Evolutionary conservation across 2,113 vertebrate species (phyloP).

Genomic region (Pampusana beccarii): DNA sequence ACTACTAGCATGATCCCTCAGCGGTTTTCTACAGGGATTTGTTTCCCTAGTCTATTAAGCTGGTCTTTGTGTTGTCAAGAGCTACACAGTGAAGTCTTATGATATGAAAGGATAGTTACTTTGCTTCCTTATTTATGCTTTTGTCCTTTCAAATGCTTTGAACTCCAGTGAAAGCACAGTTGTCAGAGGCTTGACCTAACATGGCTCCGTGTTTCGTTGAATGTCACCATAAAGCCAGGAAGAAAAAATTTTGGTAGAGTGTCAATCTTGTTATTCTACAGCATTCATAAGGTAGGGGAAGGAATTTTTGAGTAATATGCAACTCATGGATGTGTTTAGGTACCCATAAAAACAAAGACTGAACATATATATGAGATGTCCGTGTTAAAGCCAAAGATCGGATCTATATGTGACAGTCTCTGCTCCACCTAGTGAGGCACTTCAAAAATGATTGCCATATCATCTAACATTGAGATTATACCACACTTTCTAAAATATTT

Average conservation of each 20-base stretch:
- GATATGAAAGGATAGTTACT: conserved; percentile 28
- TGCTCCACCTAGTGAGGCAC: neutral
- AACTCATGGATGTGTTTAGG: neutral
- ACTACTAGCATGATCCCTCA: neutral
- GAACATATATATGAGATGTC: neutral
- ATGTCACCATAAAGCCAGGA: neutral
- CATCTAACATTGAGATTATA: neutral
- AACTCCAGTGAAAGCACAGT: conserved; percentile 48
- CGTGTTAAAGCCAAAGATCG: neutral
- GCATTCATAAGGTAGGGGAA: neutral
- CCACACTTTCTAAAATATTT: neutral
- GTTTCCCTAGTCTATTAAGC: conserved; percentile 7
- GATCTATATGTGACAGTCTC: neutral
- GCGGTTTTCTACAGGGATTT: conserved; percentile 21
- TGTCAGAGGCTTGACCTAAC: conserved; percentile 37
- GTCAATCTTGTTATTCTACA: neutral
- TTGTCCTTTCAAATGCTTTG: conserved; percentile 25
- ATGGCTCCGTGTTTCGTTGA: neutral
- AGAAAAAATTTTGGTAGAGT: neutral
- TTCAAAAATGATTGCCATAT: neutral
- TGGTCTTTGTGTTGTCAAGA: conserved; percentile 24
- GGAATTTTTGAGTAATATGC: neutral
- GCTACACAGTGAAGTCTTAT: neutral
- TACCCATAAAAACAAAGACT: neutral
- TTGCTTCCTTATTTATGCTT: conserved; percentile 6